Evolutionary conservation across 1,140 invertebrate genomes (phyloP), one percentile per base, ranked within the genome.

Genomic region (Eurosta solidaginis): DNA sequence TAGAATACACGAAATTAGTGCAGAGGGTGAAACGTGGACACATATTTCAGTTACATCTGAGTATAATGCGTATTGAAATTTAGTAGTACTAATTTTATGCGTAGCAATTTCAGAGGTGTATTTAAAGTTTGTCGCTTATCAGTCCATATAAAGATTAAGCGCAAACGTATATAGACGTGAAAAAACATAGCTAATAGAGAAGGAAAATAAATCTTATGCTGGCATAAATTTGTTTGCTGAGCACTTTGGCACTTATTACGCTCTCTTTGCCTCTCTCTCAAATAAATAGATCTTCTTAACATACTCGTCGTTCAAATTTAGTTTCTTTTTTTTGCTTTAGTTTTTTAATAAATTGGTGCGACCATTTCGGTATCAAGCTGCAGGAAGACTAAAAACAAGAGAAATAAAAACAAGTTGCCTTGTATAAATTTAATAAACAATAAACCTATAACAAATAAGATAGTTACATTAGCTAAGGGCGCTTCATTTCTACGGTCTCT

Each of bases 401-500:
- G 40, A 42, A 77, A 68, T 29, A 68, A 40, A 77, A 68, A 73
- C 59, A 33, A 74, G 63, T 49, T 36, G n/a, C 5, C 9, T 68
- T 40, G 33, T 33, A 33, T 10, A 1, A 40, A 2, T 40, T 78
- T 76, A 78, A 74, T 76, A 76, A 25, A 50, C 36, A 40, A 73
- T 14, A 76, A 76, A 36, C 63, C 45, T 29, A 74, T 25, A 59
- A 74, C 45, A 25, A 44, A 42, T 42, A 79, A 68, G 33, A 79
- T 79, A 79, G 63, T 79, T 79, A 79, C 78, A 79, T 74, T 79
- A 14, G 78, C 75, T 42, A 79, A 76, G 17, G 74, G 78, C 1
- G 78, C 73, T 36, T 79, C 74, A 20, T 79, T 74, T 33, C 75
- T 78, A 14, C 81, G 80, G 20, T 73, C 79, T 33, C 84, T 83